These are phyloP conservation scores for Poecilia velifera DNA, from an alignment of 2,797 vertebrate species.

Conservation along the genomic window DNA sequence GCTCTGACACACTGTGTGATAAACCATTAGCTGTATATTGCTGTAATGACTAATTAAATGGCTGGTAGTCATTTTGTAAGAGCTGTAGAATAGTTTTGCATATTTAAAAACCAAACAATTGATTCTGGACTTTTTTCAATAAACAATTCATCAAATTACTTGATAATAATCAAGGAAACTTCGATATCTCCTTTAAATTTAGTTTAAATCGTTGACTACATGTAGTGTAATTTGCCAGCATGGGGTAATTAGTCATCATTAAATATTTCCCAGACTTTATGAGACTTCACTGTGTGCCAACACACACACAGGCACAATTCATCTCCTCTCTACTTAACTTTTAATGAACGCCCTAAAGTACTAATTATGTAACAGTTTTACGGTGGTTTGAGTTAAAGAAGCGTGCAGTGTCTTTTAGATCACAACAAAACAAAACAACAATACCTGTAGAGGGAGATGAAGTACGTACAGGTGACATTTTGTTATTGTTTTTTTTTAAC, in stretches of 20 bases:
- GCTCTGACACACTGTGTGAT: constrained; percentile 14
- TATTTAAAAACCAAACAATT: constrained; percentile 47
- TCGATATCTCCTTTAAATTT: constrained; percentile 60
- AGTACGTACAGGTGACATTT: constrained; percentile 13
- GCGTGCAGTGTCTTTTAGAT: constrained; percentile 35
- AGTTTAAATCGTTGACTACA: constrained; percentile 47
- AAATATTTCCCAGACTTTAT: constrained; percentile 41
- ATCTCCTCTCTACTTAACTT: constrained; percentile 40
- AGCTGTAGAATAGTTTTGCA: constrained; percentile 33
- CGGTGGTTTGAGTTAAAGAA: constrained; percentile 36
- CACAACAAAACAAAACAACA: constrained; percentile 19
- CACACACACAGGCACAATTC: constrained; percentile 7
- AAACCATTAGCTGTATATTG: constrained; percentile 20
- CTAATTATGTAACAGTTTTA: constrained; percentile 57
- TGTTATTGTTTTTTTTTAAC: constrained; percentile 43
- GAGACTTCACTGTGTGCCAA: constrained; percentile 29
- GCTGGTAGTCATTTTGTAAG: constrained; percentile 54
- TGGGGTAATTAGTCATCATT: constrained; percentile 72
- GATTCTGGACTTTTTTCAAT: constrained; percentile 36
- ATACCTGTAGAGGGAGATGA: neutral
- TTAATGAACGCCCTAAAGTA: constrained; percentile 51
- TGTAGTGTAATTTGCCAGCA: constrained; percentile 58
- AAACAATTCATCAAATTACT: constrained; percentile 2
- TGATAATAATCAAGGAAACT: constrained; percentile 38
- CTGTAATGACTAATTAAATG: constrained; percentile 70